Conservation (phyloP, 2,113 vertebrate species). For the Colinus virginianus region DNA sequence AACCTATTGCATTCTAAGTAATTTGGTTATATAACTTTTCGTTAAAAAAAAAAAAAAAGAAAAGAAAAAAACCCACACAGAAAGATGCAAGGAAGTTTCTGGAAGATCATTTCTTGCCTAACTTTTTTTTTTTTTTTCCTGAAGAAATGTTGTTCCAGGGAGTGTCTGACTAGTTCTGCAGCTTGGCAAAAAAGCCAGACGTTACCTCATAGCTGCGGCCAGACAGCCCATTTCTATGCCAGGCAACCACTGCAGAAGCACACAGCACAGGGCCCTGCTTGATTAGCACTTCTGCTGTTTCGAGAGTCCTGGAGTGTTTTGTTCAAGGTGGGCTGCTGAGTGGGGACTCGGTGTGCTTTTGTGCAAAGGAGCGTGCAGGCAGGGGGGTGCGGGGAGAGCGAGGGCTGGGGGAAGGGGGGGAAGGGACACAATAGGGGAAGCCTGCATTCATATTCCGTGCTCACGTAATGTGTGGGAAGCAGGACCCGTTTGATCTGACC, state of each 20-base stretch:
- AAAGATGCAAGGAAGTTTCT: constrained; percentile 74
- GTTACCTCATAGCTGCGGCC: constrained; percentile 83
- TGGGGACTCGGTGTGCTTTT: constrained; percentile 55
- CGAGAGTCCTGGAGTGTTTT: constrained; percentile 75
- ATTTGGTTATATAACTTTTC: constrained; percentile 61
- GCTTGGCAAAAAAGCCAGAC: constrained; percentile 83
- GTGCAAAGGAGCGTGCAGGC: constrained; percentile 57
- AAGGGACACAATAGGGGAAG: constrained; percentile 1
- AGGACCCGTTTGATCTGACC: constrained; percentile 49
- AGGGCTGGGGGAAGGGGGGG: not conserved
- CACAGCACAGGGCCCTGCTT: constrained; percentile 72
- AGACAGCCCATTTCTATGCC: constrained; percentile 82
- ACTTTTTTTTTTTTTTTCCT: constrained; percentile 61
- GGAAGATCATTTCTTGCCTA: constrained; percentile 69
- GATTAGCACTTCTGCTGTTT: constrained; percentile 77
- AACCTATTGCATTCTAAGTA: constrained; percentile 63
- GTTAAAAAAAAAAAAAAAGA: too few relatives aligned
- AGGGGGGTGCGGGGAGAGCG: not conserved
- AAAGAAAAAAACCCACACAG: not conserved
- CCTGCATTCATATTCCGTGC: not conserved
- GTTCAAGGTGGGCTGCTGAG: constrained; percentile 77
- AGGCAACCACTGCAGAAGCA: constrained; percentile 77
- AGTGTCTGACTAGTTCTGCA: constrained; percentile 82
- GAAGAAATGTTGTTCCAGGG: constrained; percentile 79
- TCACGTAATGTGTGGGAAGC: constrained; percentile 58